These are phyloP conservation scores for Lasiurus cinereus DNA, from an alignment of 2,113 vertebrate species.

Conservation along the genomic window DNA sequence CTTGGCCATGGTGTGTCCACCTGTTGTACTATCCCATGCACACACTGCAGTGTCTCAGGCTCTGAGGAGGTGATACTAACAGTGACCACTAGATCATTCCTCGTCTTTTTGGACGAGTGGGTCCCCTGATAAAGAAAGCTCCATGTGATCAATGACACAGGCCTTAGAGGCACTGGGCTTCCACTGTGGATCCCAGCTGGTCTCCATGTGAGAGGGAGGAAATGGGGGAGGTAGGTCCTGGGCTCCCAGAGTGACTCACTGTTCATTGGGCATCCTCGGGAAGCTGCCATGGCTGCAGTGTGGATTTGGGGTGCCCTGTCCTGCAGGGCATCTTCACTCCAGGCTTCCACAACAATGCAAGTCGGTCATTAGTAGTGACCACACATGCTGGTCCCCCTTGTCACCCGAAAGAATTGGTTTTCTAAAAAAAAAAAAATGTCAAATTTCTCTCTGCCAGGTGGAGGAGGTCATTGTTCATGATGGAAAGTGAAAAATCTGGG, in stretches of 20 bases:
- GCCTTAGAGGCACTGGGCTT: not conserved
- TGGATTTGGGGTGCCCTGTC: fast-evolving
- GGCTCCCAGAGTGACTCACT: not conserved
- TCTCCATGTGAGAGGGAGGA: not conserved
- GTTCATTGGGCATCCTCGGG: fast-evolving
- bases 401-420: not conserved
- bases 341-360: too few relatives aligned
- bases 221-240: not conserved
- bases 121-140: not conserved
- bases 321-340: not conserved
- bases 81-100: too few relatives aligned
- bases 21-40: fast-evolving
- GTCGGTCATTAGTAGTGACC: fast-evolving
- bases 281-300: fast-evolving
- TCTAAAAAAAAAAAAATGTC: not conserved
- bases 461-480: not conserved
- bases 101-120: not conserved
- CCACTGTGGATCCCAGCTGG: fast-evolving
- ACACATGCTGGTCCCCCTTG: not conserved
- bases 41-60: fast-evolving
- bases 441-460: fast-evolving
- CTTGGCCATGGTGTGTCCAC: not conserved
- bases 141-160: fast-evolving
- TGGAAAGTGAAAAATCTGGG: not conserved
- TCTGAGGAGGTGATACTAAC: too few relatives aligned